Evolutionary conservation across 2,113 vertebrate genomes (phyloP).

Genomic region (Salvelinus sp.): DNA sequence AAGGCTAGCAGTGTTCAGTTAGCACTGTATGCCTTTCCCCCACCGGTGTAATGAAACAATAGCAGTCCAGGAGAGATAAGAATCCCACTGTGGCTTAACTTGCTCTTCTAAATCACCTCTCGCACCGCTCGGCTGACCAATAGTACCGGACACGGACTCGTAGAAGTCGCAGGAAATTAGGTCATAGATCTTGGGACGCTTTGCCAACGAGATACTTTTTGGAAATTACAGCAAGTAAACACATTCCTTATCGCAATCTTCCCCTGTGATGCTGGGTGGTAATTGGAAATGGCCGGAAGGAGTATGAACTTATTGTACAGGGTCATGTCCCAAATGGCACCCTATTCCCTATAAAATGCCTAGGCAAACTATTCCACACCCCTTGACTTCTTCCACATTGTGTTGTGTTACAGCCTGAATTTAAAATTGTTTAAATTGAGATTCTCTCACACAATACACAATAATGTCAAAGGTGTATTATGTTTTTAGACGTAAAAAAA

Average conservation of each 20-base stretch:
- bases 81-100: background rate
- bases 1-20: background rate
- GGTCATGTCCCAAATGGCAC: background rate
- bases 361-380: too few species aligned
- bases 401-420: too few species aligned
- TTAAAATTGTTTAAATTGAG: too few species aligned
- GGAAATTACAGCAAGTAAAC: background rate
- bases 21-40: background rate
- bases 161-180: background rate
- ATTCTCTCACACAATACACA: too few species aligned
- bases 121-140: slow-evolving; percentile 28
- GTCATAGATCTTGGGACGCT: background rate
- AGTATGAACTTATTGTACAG: too few species aligned
- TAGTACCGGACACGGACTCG: slow-evolving; percentile 1
- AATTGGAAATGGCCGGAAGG: too few species aligned
- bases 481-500: too few species aligned
- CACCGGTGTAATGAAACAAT: slow-evolving; percentile 38
- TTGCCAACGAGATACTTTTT: background rate
- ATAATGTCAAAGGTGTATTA: too few species aligned
- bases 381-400: too few species aligned
- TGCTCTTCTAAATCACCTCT: slow-evolving; percentile 28
- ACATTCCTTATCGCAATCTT: too few species aligned
- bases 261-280: too few species aligned
- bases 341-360: too few species aligned
- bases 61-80: slow-evolving; percentile 51